Base-by-base conservation (phyloP, 2,113 vertebrate genomes). In the Hypocryptadius cinnamomeus region DNA sequence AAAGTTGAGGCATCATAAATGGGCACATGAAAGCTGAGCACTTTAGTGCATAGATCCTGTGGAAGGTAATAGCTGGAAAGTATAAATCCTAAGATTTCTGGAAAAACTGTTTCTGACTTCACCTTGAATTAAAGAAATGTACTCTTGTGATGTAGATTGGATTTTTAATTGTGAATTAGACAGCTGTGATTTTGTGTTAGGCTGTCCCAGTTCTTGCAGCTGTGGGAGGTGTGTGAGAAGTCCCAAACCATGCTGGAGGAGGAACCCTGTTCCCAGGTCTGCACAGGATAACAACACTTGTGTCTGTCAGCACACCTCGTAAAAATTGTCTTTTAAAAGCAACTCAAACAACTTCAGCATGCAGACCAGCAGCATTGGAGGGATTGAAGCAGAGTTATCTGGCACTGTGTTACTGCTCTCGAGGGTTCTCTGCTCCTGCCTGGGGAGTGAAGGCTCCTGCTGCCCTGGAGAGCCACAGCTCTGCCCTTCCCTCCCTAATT, bases 351-450 rank as follows among this genome's bases (percentile, higher is more conserved):
- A 10, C n/a, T 77, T 40, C 3, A n/a, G 35, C n/a, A 8, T 9
- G 22, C 42, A 37, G 70, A 44, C 9, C 39, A 72, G 37, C 8
- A 35, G 42, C 11, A 24, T 1, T 57, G 21, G 19, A 12, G 37
- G 35, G 16, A 22, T 4, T 35, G 39, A 48, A 45, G 3, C 6
- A 0, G 35, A 42, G 24, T 54, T 35, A 1, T 0, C 5, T 10
- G 65, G 35, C 28, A 42, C 37, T 6, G 28, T 33, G 4, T 12
- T 24, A 24, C 30, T 81, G 39, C 35, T 42, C 27, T 11, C 1
- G 1, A 30, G 30, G 17, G n/a, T 45, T 79, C 48, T 27, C 15
- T 6, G 5, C 10, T n/a, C 25, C n/a, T 25, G 69, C 9, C 4
- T 47, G 39, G 21, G 27, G 27, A 25, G 3, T 39, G 24, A 45